Percentiles rank a stretch among this genome's conserved stretches.
These are phyloP conservation scores for Protophormia terraenovae DNA, from an alignment of 2,888 invertebrate genomes.

Conservation along the genomic window DNA sequence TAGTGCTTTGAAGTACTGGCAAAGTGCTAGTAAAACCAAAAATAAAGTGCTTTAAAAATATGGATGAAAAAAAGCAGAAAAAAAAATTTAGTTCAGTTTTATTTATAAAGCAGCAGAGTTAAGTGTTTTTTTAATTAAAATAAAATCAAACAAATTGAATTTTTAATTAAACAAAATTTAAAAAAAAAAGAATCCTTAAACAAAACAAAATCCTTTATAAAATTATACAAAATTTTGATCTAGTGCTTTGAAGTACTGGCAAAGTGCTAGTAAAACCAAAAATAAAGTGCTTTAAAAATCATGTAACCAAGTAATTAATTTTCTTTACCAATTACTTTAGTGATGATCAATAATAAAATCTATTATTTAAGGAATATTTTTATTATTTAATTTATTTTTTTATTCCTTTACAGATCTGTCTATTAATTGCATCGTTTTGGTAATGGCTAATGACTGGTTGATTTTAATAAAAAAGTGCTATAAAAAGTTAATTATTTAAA, in stretches of 20 bases:
- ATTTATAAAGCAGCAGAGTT: background rate
- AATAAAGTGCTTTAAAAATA: background rate
- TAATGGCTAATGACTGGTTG: conserved; percentile 52
- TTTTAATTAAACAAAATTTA: background rate
- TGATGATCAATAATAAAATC: no score
- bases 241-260: no score
- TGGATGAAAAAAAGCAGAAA: background rate
- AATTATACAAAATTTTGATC: no score
- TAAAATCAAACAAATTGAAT: background rate
- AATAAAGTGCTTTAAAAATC: background rate
- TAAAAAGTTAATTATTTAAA: conserved; percentile 46
- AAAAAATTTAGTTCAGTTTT: background rate
- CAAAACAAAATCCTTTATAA: no score
- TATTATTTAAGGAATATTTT: no score
- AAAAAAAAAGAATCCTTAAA: background rate
- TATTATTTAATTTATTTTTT: background rate
- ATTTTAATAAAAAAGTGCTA: conserved; percentile 11
- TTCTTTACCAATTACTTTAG: no score
- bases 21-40: no score
- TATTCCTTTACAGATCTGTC: conserved; percentile 50
- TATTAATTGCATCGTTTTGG: conserved; percentile 10
- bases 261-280: no score
- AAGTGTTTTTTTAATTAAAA: background rate
- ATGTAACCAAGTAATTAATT: no score
- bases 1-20: no score